phyloP scores from a whole-genome alignment of 2,888 invertebrate species.

The Tyria jacobaeae region DNA sequence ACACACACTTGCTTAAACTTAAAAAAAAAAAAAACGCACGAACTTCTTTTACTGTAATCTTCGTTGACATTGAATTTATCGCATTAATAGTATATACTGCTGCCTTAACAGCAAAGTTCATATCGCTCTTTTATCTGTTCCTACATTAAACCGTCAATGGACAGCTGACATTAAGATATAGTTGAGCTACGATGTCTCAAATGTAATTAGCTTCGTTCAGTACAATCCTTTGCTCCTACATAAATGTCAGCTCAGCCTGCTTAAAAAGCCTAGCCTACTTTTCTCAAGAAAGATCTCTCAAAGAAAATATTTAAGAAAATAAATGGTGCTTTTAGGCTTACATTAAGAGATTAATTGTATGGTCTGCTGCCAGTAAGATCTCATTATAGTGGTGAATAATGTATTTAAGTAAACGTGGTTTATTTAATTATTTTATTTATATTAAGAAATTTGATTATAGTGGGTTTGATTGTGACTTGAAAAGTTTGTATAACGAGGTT shows the following conservation, averaged over 20 bases:
- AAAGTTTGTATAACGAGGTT: too few relatives aligned
- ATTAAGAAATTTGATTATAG: too few relatives aligned
- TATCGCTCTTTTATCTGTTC: slow-evolving; percentile 28
- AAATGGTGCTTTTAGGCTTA: background rate
- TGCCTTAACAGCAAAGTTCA: background rate
- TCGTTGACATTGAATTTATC: too few relatives aligned
- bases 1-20: too few relatives aligned
- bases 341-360: background rate
- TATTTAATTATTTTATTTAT: background rate
- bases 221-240: background rate
- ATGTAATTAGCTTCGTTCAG: slow-evolving; percentile 30
- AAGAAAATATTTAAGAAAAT: background rate
- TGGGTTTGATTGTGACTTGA: too few relatives aligned
- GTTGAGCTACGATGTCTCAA: slow-evolving; percentile 26
- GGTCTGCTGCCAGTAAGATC: background rate
- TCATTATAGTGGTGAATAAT: background rate
- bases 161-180: slow-evolving; percentile 32
- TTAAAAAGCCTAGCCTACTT: background rate
- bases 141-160: slow-evolving; percentile 22
- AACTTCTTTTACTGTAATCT: too few relatives aligned
- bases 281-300: too few relatives aligned
- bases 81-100: background rate
- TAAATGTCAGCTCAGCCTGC: background rate
- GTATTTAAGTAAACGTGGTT: background rate
- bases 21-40: too few relatives aligned